Conservation (phyloP, 2,888 invertebrate genomes). For the Timema cristinae region DNA sequence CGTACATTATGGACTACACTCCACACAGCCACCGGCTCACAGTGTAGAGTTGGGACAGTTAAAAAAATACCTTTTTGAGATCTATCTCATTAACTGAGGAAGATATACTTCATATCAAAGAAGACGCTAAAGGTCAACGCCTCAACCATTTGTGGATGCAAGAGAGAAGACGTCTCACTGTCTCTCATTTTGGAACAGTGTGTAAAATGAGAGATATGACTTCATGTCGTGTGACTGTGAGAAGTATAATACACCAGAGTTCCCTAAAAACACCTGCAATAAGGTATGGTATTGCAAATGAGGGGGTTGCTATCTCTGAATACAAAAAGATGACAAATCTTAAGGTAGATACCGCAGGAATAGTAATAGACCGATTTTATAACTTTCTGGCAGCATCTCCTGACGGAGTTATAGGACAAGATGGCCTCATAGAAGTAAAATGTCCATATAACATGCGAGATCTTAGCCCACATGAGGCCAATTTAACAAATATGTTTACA, state of each 20-base stretch:
- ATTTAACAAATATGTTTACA: neutral
- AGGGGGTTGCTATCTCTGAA: conserved; percentile 21
- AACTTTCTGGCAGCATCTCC: conserved; percentile 29
- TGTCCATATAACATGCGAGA: neutral
- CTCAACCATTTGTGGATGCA: neutral
- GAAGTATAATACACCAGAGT: neutral
- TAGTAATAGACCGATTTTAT: conserved; percentile 25
- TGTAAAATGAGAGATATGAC: neutral
- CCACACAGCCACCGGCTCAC: neutral
- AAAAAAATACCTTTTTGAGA: neutral
- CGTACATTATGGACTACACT: neutral
- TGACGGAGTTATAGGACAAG: conserved; percentile 24
- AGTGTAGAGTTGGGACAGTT: neutral
- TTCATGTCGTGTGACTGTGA: neutral
- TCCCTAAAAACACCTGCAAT: neutral
- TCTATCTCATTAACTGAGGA: neutral
- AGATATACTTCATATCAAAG: neutral
- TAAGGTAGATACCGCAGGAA: conserved; percentile 24
- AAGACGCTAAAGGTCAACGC: neutral
- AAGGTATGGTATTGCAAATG: conserved; percentile 16
- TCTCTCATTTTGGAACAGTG: neutral
- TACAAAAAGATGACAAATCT: conserved; percentile 18
- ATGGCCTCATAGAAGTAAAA: conserved; percentile 8
- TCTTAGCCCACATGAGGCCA: neutral
- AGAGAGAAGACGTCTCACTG: neutral